Conservation (phyloP, 2,113 vertebrate genomes). For the Tragelaphus scriptus region DNA sequence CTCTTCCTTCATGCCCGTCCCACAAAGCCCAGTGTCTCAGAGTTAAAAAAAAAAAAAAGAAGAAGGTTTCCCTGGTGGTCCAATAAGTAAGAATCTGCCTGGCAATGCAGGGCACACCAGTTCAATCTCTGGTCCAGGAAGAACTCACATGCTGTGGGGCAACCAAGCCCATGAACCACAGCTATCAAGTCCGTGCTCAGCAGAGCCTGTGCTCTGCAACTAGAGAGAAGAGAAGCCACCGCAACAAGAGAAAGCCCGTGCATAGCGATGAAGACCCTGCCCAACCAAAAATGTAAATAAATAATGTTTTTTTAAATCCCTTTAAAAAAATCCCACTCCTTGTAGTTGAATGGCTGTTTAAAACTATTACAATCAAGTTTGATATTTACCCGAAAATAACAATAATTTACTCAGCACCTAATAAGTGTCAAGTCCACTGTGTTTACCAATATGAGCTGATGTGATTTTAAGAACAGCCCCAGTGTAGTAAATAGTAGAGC, state of each 20-base stretch:
- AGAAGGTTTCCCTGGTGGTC: neutral
- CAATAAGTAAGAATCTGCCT: neutral
- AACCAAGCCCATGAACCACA: neutral
- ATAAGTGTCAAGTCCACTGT: neutral
- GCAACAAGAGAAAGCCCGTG: fast-evolving
- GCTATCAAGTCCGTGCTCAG: neutral
- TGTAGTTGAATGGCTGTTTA: neutral
- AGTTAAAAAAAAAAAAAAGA: neutral
- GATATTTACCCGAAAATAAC: neutral
- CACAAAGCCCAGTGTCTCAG: neutral
- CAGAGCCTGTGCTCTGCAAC: neutral
- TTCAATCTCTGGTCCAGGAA: neutral
- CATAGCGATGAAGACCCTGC: neutral
- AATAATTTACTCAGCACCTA: neutral
- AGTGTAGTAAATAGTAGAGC: neutral
- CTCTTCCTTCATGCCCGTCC: neutral
- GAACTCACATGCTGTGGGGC: neutral
- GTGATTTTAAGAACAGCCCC: neutral
- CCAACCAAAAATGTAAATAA: neutral
- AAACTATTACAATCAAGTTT: neutral
- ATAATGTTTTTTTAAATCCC: neutral
- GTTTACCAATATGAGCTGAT: neutral
- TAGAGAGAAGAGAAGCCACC: neutral
- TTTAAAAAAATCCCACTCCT: neutral
- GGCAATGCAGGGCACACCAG: neutral